Conservation (phyloP, 2,113 vertebrate species). For the pig (Sus scrofa) region DNA sequence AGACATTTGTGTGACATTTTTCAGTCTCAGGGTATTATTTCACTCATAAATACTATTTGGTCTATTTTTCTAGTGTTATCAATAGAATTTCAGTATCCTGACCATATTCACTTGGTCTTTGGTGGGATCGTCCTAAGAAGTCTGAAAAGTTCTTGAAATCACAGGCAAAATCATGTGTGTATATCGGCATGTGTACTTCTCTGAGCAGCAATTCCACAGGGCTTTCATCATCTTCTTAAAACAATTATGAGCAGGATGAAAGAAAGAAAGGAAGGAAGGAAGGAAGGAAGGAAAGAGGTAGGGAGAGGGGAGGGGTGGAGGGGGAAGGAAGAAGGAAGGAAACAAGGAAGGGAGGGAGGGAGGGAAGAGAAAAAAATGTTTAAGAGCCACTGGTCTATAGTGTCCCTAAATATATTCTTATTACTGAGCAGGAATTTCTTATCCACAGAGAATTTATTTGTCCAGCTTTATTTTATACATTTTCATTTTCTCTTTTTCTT, state of each 20-base stretch:
- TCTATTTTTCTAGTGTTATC: constrained; percentile 11
- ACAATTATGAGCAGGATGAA: background rate
- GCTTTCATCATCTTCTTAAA: constrained; percentile 22
- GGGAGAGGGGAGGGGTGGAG: no score
- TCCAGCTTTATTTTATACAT: background rate
- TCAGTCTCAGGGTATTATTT: background rate
- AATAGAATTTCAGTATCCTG: background rate
- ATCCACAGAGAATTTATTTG: constrained; percentile 13
- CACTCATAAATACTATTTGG: background rate
- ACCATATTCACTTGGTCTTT: background rate
- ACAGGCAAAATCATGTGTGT: background rate
- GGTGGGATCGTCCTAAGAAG: background rate
- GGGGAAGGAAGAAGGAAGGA: no score
- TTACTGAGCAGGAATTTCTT: background rate
- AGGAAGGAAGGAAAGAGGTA: no score
- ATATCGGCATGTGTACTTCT: background rate
- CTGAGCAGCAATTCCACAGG: background rate
- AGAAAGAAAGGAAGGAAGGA: background rate
- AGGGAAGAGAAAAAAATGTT: background rate
- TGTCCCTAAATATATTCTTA: background rate
- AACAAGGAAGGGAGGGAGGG: no score
- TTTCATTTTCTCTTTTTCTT: constrained; percentile 25
- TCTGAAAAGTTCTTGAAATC: constrained; percentile 42
- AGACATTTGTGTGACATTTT: background rate
- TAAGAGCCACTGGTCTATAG: background rate